These are phyloP conservation scores for Himalopsyche tibetana DNA, from an alignment of 2,888 invertebrate species.

Conservation along the genomic window DNA sequence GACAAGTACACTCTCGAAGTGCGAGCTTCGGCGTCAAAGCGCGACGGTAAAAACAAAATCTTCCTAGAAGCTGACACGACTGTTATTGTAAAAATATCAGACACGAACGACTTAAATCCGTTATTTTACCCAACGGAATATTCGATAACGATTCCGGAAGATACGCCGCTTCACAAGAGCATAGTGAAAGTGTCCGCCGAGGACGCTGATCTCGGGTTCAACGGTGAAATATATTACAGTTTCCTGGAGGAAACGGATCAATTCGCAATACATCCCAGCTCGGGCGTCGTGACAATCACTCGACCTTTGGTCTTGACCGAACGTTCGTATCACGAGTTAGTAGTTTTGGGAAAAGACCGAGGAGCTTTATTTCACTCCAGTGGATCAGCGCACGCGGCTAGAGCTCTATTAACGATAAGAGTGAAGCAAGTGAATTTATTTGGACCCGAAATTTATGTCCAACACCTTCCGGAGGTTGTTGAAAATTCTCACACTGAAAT, in stretches of 20 bases:
- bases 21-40: slow-evolving; percentile 81
- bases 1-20: slow-evolving; percentile 89
- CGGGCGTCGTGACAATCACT: slow-evolving; percentile 90
- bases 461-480: slow-evolving; percentile 86
- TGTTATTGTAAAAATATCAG: slow-evolving; percentile 84
- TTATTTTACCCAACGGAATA: slow-evolving; percentile 94
- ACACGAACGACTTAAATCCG: slow-evolving; percentile 95
- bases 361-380: slow-evolving; percentile 79
- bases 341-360: slow-evolving; percentile 90
- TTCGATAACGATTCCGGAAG: slow-evolving; percentile 90
- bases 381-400: slow-evolving; percentile 80
- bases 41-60: slow-evolving; percentile 78
- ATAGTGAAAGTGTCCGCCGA: slow-evolving; percentile 90
- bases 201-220: slow-evolving; percentile 96
- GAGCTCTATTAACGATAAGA: slow-evolving; percentile 85
- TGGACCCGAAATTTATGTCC: slow-evolving; percentile 89
- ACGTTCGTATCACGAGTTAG: slow-evolving; percentile 83
- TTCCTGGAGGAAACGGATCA: slow-evolving; percentile 87
- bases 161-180: slow-evolving; percentile 89
- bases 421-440: slow-evolving; percentile 91
- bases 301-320: slow-evolving; percentile 85
- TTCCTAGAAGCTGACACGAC: slow-evolving; percentile 83
- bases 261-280: slow-evolving; percentile 95
- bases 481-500: slow-evolving; percentile 90
- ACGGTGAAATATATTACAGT: slow-evolving; percentile 98